phyloP scores from a whole-genome alignment of 2,113 vertebrate genomes.

The Lepus europaeus region DNA sequence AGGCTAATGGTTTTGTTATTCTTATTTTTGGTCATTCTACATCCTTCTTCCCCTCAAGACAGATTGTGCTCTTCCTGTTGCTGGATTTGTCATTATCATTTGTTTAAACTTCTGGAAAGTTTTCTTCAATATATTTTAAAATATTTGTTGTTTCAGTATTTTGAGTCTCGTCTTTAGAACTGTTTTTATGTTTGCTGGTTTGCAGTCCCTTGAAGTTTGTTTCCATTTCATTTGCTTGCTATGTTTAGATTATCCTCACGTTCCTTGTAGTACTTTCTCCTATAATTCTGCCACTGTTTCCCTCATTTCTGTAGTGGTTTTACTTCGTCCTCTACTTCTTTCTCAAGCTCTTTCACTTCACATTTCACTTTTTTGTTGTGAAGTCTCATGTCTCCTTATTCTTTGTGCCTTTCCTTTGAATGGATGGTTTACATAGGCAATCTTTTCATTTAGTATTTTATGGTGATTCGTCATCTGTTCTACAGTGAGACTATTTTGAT shows the following conservation, averaged over 20 bases:
- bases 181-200: neutral
- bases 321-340: neutral
- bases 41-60: neutral
- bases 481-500: neutral
- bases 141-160: conserved; percentile 7
- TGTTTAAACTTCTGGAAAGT: neutral
- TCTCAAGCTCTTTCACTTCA: neutral
- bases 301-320: neutral
- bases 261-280: neutral
- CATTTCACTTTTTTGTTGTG: neutral
- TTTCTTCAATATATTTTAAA: neutral
- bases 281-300: neutral
- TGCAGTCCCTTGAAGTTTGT: neutral
- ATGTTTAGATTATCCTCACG: neutral
- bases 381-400: neutral
- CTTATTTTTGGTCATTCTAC: neutral
- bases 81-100: neutral
- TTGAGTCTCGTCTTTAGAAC: conserved; percentile 1
- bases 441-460: neutral
- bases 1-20: neutral
- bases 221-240: neutral
- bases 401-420: neutral
- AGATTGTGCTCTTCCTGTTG: neutral
- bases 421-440: neutral
- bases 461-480: neutral